phyloP scores from a whole-genome alignment of 2,888 invertebrate species.

The Heliconius aoede region DNA sequence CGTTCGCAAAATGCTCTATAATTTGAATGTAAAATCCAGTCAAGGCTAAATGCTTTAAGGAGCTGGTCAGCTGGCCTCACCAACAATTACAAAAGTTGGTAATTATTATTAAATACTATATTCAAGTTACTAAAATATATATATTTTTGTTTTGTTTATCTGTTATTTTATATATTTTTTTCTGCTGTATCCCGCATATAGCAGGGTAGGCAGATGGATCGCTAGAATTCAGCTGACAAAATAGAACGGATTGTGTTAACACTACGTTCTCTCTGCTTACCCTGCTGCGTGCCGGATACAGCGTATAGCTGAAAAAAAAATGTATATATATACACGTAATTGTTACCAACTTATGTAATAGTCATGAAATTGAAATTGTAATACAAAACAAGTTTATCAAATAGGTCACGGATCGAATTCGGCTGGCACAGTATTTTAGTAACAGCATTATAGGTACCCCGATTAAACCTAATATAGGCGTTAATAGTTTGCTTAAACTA shows the following conservation, averaged over 20 bases:
- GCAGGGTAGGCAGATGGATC: no score
- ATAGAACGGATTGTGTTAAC: background rate
- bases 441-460: conserved; percentile 76
- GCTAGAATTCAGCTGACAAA: no score
- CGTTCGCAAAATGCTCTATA: conserved; percentile 46
- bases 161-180: background rate
- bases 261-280: background rate
- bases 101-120: conserved; percentile 35
- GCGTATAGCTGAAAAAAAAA: background rate
- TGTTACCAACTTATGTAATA: background rate
- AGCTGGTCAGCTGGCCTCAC: conserved; percentile 35
- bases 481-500: conserved; percentile 67
- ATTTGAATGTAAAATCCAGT: conserved; percentile 58
- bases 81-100: conserved; percentile 37
- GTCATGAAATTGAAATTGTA: background rate
- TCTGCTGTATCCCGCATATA: no score
- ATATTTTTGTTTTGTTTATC: background rate
- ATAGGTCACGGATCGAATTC: conserved; percentile 52
- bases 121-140: conserved; percentile 16
- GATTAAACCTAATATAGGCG: conserved; percentile 78
- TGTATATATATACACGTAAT: background rate
- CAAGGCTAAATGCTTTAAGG: conserved; percentile 45
- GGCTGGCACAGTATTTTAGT: conserved; percentile 83
- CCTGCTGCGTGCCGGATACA: background rate
- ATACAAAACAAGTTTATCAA: conserved; percentile 7